Evolutionary conservation across 2,113 vertebrate genomes (phyloP).

Genomic region (Pluvianellus socialis): DNA sequence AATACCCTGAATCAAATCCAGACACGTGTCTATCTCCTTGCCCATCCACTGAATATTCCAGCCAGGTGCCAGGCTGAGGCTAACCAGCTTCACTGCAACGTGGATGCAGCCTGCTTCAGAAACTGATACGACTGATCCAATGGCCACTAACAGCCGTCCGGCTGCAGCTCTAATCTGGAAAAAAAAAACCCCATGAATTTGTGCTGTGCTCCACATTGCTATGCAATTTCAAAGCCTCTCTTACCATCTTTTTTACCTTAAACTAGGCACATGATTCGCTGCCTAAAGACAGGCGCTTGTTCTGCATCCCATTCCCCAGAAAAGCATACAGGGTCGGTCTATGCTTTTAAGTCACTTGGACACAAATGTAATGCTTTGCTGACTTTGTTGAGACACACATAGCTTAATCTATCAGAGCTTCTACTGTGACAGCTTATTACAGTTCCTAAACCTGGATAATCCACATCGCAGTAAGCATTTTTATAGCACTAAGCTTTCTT

Average conservation of each 20-base stretch:
- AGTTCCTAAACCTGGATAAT: slow-evolving; percentile 52
- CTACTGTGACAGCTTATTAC: neutral
- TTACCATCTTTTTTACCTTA: neutral
- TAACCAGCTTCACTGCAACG: neutral
- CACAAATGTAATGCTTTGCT: neutral
- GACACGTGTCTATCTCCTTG: neutral
- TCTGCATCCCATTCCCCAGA: neutral
- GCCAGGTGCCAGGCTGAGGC: neutral
- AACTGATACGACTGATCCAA: neutral
- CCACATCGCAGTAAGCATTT: neutral
- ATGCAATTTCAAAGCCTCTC: neutral
- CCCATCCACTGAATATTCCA: neutral
- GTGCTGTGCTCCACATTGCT: neutral
- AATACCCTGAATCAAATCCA: neutral
- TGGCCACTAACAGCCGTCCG: rapidly evolving
- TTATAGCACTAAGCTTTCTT: slow-evolving; percentile 15
- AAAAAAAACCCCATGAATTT: neutral
- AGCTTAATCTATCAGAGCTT: neutral
- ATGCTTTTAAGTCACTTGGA: neutral
- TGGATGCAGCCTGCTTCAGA: neutral
- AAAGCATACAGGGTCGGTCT: neutral
- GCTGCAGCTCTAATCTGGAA: neutral
- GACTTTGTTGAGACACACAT: neutral
- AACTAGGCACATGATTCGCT: neutral
- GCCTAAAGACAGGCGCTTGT: neutral